Base-by-base conservation (phyloP, 2,797 vertebrate genomes). In the Tokudaia muenninki region DNA sequence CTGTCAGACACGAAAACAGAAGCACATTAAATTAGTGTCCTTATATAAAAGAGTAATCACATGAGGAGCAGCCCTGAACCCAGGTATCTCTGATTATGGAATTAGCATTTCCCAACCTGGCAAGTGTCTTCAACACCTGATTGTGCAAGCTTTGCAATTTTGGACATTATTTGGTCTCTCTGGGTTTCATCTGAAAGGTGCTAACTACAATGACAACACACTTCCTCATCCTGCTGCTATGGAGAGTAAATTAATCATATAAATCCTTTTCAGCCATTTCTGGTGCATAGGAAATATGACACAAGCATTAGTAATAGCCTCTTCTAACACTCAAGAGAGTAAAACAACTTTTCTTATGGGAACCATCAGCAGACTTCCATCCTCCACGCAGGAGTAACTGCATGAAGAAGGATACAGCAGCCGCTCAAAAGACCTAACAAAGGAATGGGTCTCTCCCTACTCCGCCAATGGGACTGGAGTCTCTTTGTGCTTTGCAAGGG, bases 161-260 rank as follows among this genome's bases (percentile, higher is more conserved):
- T 88, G 82, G 52, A 14, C 47, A 74, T 37, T 90, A 57, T 31
- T 87, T 94, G 37, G 2, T 50, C 74, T 72, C 31, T 78, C 44
- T 93, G 8, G 89, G 65, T 6, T 37, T 94, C 87, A 78, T 29
- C 41, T 87, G 24, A 92, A 95, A 92, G 57, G 14, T 61, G 50
- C 50, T 41, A 94, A 55, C 47, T 37, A 11, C 55, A 93, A 41
- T 63, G 63, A n/a, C 57, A 95, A 41, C 52, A 91, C n/a, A 37
- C 14, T 52, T 89, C 44, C 78, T 81, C 24, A 83, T 21, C 65
- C 3, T 67, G 31, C 14, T 92, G 4, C 67, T 93, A 34, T 37
- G 26, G 21, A 96, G 37, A 91, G 55, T 79, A 89, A 95, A 95
- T 93, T 82, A 86, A 59, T 87, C 24, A n/a, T 31, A 14, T 70